Conservation (phyloP, 2,113 vertebrate genomes). For the Crotophaga sulcirostris region DNA sequence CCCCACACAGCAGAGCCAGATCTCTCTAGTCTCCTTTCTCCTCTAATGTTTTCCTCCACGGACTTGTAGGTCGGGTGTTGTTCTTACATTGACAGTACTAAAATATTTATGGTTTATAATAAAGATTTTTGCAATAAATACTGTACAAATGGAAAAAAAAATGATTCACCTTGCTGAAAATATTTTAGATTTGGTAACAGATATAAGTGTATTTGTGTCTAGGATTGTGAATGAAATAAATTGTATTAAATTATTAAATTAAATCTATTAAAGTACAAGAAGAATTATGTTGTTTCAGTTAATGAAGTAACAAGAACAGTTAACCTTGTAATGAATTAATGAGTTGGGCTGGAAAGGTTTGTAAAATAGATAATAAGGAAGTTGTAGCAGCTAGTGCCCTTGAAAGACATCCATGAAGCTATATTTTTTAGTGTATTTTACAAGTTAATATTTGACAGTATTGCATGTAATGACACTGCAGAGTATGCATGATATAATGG, state of each 20-base stretch:
- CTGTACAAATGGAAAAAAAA: background rate
- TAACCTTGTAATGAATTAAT: conserved; percentile 48
- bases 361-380: conserved; percentile 31
- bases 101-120: background rate
- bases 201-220: background rate
- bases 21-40: background rate
- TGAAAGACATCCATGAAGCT: background rate
- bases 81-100: background rate
- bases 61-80: background rate
- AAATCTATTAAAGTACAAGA: conserved; percentile 7
- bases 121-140: background rate
- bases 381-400: background rate
- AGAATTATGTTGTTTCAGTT: conserved; percentile 31
- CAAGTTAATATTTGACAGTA: conserved; percentile 28
- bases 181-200: background rate
- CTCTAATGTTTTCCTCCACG: background rate
- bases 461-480: background rate
- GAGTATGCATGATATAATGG: background rate
- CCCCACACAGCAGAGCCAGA: background rate
- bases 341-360: conserved; percentile 26
- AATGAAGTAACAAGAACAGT: conserved; percentile 38
- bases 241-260: conserved; percentile 13
- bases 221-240: background rate
- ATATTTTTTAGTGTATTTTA: background rate
- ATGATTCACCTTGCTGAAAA: background rate